Percentiles rank a stretch among this genome's conserved stretches.
Evolutionary conservation across 1,140 invertebrate species (phyloP).

Genomic region (Calliphora vicina): DNA sequence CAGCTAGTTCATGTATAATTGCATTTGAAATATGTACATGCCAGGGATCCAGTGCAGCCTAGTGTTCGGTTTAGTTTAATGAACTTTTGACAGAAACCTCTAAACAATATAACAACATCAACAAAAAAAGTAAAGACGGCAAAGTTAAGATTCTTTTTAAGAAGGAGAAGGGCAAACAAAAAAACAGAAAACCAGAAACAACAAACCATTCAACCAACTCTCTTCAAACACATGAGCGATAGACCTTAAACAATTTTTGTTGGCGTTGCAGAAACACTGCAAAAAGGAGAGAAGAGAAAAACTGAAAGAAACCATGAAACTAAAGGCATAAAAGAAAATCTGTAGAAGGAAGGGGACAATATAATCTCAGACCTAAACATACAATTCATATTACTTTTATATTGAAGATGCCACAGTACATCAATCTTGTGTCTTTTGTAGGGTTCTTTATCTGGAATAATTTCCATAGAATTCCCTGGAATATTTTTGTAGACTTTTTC

Average conservation of each 20-base stretch:
- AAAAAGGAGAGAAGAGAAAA: not conserved
- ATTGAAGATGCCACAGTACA: too few species aligned
- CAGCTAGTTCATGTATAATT: too few species aligned
- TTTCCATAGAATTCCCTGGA: too few species aligned
- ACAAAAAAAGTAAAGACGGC: not conserved
- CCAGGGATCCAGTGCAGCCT: not conserved
- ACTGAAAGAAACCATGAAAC: not conserved
- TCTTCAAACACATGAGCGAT: not conserved
- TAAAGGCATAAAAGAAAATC: not conserved
- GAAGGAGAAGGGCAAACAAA: not conserved
- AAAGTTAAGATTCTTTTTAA: not conserved
- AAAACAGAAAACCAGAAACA: not conserved
- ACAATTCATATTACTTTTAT: not conserved
- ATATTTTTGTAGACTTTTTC: too few species aligned
- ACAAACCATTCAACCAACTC: not conserved
- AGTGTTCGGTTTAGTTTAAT: not conserved
- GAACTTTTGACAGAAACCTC: constrained; percentile 9
- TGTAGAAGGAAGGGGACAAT: not conserved
- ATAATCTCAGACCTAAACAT: not conserved
- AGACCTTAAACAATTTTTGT: not conserved
- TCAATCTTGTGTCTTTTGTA: too few species aligned
- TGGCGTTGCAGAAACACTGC: not conserved
- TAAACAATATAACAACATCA: too few species aligned
- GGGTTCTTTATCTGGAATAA: too few species aligned
- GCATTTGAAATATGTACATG: too few species aligned